Conservation (phyloP, 2,113 vertebrate species). For the Scophthalmus maximus region DNA sequence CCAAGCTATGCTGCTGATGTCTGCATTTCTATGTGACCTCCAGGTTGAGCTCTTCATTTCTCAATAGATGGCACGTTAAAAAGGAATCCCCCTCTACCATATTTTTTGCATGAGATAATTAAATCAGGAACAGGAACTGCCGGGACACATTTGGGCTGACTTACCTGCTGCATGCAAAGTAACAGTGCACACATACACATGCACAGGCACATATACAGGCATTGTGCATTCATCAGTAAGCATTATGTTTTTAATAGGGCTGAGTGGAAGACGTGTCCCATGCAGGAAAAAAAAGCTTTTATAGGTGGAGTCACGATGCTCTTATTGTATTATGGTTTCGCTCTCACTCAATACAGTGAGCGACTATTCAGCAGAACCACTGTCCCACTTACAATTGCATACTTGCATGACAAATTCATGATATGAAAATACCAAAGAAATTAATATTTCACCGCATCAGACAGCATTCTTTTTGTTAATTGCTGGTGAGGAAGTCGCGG, state of each 20-base stretch:
- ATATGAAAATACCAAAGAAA: constrained; percentile 69
- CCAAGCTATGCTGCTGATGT: constrained; percentile 48
- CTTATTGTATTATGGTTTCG: constrained; percentile 13
- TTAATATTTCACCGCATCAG: constrained; percentile 72
- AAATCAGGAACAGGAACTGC: constrained; percentile 5
- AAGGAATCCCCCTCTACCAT: constrained; percentile 40
- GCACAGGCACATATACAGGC: background rate
- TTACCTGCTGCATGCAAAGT: constrained; percentile 15
- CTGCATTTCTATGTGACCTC: constrained; percentile 43
- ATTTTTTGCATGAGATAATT: constrained; percentile 3
- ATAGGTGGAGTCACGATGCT: background rate
- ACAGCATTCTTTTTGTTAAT: constrained; percentile 57
- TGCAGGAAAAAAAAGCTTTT: constrained; percentile 13
- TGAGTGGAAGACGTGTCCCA: background rate
- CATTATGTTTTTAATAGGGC: constrained; percentile 42
- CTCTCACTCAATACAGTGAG: constrained; percentile 21
- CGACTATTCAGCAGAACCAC: constrained; percentile 26
- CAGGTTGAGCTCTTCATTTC: background rate
- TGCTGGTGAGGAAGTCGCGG: constrained; percentile 72
- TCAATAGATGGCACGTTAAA: constrained; percentile 16
- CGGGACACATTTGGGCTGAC: constrained; percentile 17
- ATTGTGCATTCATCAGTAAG: constrained; percentile 11
- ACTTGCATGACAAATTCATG: constrained; percentile 64
- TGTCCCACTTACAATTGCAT: constrained; percentile 31
- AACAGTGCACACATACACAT: constrained; percentile 1